These are phyloP conservation scores for Poecilia latipinna DNA, from an alignment of 2,113 vertebrate species.

Conservation along the genomic window DNA sequence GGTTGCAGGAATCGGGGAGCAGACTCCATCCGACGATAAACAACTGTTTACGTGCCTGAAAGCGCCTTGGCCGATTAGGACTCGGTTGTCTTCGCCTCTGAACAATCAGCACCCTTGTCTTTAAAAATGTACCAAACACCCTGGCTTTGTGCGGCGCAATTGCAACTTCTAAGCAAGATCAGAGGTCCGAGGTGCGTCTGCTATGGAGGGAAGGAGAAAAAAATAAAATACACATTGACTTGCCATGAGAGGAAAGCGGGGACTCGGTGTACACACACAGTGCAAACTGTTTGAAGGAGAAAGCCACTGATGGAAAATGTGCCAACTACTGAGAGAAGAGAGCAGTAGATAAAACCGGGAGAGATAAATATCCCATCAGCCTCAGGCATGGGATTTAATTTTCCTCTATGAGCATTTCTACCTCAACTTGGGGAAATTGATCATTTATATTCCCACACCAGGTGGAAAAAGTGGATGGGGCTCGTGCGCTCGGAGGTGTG, in stretches of 20 bases:
- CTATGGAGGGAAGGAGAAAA: conserved; percentile 43
- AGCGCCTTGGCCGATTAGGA: conserved; percentile 26
- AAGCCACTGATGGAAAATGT: conserved; percentile 72
- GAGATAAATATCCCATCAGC: conserved; percentile 78
- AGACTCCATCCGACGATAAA: conserved; percentile 38
- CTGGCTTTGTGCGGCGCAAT: not conserved
- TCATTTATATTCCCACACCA: conserved; percentile 74
- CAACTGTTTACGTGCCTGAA: conserved; percentile 32
- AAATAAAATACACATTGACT: conserved; percentile 23
- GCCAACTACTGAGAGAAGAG: conserved; percentile 64
- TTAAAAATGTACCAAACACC: conserved; percentile 7
- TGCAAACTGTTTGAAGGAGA: conserved; percentile 66
- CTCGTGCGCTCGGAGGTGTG: conserved; percentile 10
- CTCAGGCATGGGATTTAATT: conserved; percentile 75
- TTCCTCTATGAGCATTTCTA: conserved; percentile 73
- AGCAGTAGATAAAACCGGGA: conserved; percentile 70
- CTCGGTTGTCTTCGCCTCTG: conserved; percentile 2
- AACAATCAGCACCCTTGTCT: conserved; percentile 16
- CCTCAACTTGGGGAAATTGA: conserved; percentile 72
- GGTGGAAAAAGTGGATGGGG: conserved; percentile 54
- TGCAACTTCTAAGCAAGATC: conserved; percentile 26
- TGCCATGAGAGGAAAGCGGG: conserved; percentile 21
- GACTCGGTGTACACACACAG: conserved; percentile 52
- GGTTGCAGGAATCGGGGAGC: conserved; percentile 36
- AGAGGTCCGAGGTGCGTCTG: conserved; percentile 39